A percentile compares a stretch with the other conserved stretches of the same genome.
phyloP scores from a whole-genome alignment of 1,140 invertebrate genomes.

The Ostrea denselamellosa region DNA sequence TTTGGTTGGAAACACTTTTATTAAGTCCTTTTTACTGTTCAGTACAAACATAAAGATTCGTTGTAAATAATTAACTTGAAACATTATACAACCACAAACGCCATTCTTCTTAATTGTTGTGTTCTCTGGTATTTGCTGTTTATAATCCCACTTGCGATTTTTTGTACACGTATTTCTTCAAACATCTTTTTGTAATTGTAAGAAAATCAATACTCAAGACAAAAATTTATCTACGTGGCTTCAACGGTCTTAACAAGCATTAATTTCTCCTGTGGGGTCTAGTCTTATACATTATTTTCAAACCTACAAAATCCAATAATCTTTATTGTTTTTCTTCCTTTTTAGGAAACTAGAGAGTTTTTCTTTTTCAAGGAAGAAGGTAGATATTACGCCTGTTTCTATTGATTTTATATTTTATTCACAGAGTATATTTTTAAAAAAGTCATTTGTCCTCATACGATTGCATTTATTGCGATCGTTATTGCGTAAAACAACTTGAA shows the following conservation, averaged over 20 bases:
- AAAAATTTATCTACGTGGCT: not conserved
- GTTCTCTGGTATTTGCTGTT: not conserved
- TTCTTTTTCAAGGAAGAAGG: not conserved
- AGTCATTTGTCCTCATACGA: no score
- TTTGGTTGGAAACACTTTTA: no score
- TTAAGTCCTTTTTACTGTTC: no score
- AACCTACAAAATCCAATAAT: not conserved
- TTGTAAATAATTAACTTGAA: not conserved
- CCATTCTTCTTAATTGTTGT: not conserved
- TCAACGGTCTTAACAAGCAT: constrained; percentile 7
- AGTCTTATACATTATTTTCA: constrained; percentile 5
- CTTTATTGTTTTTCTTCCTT: not conserved
- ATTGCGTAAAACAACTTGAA: no score
- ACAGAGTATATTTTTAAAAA: no score
- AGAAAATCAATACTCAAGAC: not conserved
- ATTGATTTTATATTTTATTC: no score
- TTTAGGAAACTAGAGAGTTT: not conserved
- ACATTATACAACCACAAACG: not conserved
- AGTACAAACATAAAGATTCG: no score
- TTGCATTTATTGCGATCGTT: no score
- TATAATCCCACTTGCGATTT: not conserved
- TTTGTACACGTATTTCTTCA: not conserved
- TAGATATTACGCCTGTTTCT: no score
- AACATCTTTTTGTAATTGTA: not conserved
- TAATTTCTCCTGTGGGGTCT: not conserved